A percentile compares a stretch with the other conserved stretches of the same genome.
phyloP scores from a whole-genome alignment of 2,888 invertebrate species.

The Lasioglossum figueresi region DNA sequence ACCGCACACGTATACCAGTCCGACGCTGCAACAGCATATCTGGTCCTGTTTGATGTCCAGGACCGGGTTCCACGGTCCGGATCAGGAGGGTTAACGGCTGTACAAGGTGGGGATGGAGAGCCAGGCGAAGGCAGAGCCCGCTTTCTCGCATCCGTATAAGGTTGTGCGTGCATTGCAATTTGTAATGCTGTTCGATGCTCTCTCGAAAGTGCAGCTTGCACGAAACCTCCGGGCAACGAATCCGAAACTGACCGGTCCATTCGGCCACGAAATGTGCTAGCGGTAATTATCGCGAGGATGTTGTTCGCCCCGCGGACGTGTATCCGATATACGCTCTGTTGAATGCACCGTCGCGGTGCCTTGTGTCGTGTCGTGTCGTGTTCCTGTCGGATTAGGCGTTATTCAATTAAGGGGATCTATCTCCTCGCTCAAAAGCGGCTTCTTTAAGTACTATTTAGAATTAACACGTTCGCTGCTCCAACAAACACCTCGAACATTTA shows the following conservation, averaged over 20 bases:
- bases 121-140: conserved; percentile 40
- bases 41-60: conserved; percentile 66
- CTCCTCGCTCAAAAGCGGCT: neutral
- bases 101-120: conserved; percentile 14
- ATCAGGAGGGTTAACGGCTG: conserved; percentile 49
- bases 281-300: conserved; percentile 55
- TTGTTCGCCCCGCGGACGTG: conserved; percentile 25
- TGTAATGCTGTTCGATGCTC: conserved; percentile 42
- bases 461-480: neutral
- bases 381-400: conserved; percentile 14
- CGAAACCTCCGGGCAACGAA: conserved; percentile 60
- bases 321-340: conserved; percentile 11
- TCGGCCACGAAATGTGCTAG: conserved; percentile 47
- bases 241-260: conserved; percentile 49
- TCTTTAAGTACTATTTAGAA: neutral
- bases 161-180: conserved; percentile 59
- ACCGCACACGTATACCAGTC: conserved; percentile 52
- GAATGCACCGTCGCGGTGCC: conserved; percentile 4
- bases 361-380: neutral
- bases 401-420: conserved; percentile 18
- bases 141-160: conserved; percentile 72
- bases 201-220: conserved; percentile 52
- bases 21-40: conserved; percentile 48
- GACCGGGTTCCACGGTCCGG: conserved; percentile 64
- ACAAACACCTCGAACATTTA: neutral